phyloP scores from a whole-genome alignment of 2,113 vertebrate genomes.

The Rhineura floridana region DNA sequence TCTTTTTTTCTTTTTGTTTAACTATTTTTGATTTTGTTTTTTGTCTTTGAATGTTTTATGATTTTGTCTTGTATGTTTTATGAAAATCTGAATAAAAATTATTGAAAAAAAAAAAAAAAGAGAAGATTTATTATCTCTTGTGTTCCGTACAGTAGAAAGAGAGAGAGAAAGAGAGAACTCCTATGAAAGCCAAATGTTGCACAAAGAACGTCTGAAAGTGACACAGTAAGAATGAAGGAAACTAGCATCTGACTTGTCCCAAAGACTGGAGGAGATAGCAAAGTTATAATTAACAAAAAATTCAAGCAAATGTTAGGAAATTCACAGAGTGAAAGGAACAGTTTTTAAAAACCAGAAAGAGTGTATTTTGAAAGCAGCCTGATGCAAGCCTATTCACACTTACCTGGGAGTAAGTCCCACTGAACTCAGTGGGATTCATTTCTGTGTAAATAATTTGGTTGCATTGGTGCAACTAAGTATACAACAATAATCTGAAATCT shows the following conservation, averaged over 20 bases:
- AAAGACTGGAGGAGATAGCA: conserved; percentile 60
- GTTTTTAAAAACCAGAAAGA: not conserved
- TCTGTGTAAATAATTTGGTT: not conserved
- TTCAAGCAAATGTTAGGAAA: conserved; percentile 43
- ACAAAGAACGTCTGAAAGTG: conserved; percentile 61
- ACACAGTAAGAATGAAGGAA: conserved; percentile 66
- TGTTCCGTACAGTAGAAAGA: conserved; percentile 49
- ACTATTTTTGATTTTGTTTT: too few relatives aligned
- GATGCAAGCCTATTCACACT: too few relatives aligned
- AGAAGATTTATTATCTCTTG: conserved; percentile 59
- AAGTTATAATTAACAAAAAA: conserved; percentile 61
- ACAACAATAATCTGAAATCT: not conserved
- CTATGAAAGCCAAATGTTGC: conserved; percentile 57
- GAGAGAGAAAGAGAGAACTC: too few relatives aligned
- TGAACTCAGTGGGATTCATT: not conserved
- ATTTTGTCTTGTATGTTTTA: too few relatives aligned
- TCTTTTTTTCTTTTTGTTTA: too few relatives aligned
- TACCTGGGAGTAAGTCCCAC: not conserved
- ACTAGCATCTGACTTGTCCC: conserved; percentile 67
- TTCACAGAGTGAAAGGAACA: not conserved
- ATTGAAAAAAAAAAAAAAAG: too few relatives aligned
- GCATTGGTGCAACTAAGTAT: not conserved
- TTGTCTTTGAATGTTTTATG: too few relatives aligned
- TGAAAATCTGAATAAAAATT: too few relatives aligned
- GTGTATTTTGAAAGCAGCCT: conserved; percentile 17